Evolutionary conservation across 1,140 invertebrate species (phyloP).

Genomic region (Lasaia peninsularis): DNA sequence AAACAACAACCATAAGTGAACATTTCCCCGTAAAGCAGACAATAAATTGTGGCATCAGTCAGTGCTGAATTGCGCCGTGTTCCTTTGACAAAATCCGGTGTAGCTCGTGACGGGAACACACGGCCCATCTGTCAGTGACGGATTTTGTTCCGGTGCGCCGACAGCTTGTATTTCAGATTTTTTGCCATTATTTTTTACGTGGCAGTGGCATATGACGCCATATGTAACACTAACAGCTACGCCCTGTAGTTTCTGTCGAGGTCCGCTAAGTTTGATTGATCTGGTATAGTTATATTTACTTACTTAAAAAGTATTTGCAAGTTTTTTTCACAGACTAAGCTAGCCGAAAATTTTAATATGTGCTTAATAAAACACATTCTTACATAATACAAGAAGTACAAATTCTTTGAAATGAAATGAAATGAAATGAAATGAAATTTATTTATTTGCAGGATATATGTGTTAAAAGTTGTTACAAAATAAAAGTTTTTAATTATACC

Average conservation of each 20-base stretch:
- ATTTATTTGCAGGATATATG: no score
- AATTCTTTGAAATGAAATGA: no score
- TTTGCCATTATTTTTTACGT: constrained; percentile 6
- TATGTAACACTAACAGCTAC: background rate
- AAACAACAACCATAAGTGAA: background rate
- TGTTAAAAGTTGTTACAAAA: no score
- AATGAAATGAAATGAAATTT: no score
- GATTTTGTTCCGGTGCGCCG: constrained; percentile 21
- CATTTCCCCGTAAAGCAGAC: constrained; percentile 17
- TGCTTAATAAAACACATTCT: no score
- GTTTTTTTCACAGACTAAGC: no score
- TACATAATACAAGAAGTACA: no score
- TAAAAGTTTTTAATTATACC: no score
- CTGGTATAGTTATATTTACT: no score
- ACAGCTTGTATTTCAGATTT: constrained; percentile 8
- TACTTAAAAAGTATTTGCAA: no score
- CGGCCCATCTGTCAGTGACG: constrained; percentile 31
- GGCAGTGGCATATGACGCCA: background rate
- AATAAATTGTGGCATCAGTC: constrained; percentile 10
- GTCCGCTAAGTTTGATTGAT: background rate
- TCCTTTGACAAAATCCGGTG: constrained; percentile 32
- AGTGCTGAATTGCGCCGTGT: constrained; percentile 16
- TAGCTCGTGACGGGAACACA: constrained; percentile 26
- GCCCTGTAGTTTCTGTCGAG: background rate
- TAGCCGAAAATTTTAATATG: no score